Evolutionary conservation across 2,797 vertebrate species (phyloP).

Genomic region (Sebastes ruberrimus): DNA sequence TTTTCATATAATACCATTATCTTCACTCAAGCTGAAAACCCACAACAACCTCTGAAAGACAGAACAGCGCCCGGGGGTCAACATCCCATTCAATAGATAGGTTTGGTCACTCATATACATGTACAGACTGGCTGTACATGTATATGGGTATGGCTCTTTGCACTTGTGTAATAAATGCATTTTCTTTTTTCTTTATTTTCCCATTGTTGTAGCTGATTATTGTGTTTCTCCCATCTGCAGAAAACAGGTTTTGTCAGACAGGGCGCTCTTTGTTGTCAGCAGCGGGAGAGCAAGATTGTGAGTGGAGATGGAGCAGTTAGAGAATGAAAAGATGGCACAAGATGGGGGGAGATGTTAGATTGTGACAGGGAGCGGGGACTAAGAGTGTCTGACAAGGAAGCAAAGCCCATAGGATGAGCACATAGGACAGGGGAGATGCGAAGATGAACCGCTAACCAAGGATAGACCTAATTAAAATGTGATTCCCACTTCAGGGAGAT

Average conservation of each 20-base stretch:
- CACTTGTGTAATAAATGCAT: constrained; percentile 49
- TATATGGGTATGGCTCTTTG: background rate
- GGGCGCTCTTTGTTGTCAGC: constrained; percentile 70
- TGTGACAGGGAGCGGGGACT: constrained; percentile 65
- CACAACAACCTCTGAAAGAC: no score
- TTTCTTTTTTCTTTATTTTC: constrained; percentile 18
- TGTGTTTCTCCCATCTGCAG: constrained; percentile 63
- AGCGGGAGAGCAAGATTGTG: constrained; percentile 68
- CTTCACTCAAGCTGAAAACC: no score
- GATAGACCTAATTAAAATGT: constrained; percentile 85
- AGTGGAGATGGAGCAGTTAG: constrained; percentile 69
- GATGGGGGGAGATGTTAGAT: constrained; percentile 69
- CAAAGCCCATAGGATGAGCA: constrained; percentile 70
- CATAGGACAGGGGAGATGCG: constrained; percentile 56
- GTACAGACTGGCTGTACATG: constrained; percentile 33
- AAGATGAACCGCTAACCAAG: constrained; percentile 70
- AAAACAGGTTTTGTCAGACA: constrained; percentile 60
- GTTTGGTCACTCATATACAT: constrained; percentile 40
- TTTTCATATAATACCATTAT: no score
- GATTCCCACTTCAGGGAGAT: constrained; percentile 79
- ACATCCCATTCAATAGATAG: constrained; percentile 46
- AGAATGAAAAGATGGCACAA: constrained; percentile 75
- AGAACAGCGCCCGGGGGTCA: background rate
- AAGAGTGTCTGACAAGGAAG: constrained; percentile 66
- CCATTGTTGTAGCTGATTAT: constrained; percentile 60